Percentiles rank a stretch among this genome's conserved stretches.
These are phyloP conservation scores for Gymnothorax javanicus DNA, from an alignment of 2,797 vertebrate species.

Conservation along the genomic window DNA sequence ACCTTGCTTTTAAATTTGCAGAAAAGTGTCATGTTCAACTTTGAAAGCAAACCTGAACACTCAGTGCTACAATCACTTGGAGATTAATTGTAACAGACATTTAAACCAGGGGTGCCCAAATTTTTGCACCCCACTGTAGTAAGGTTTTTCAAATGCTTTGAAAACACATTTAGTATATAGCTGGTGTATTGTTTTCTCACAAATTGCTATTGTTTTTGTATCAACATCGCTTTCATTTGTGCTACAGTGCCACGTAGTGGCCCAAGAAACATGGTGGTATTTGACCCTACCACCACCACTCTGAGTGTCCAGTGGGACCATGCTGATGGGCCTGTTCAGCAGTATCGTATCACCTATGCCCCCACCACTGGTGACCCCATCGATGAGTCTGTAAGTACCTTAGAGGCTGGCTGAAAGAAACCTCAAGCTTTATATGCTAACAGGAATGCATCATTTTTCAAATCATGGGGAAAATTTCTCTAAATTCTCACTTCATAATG, in stretches of 20 bases:
- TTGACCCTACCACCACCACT: slow-evolving; percentile 88
- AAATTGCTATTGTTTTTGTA: neutral
- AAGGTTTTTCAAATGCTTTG: neutral
- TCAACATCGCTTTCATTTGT: neutral
- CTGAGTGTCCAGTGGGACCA: slow-evolving; percentile 95
- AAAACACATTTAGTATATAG: neutral
- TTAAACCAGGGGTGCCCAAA: too few relatives aligned
- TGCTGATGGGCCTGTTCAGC: slow-evolving; percentile 87
- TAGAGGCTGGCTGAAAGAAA: neutral
- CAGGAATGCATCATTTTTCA: neutral
- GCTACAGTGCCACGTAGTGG: slow-evolving; percentile 86
- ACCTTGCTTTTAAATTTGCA: too few relatives aligned
- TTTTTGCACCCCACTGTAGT: too few relatives aligned
- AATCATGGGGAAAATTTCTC: neutral
- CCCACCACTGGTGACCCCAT: slow-evolving; percentile 91
- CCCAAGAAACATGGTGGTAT: slow-evolving; percentile 88
- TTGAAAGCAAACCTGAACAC: too few relatives aligned
- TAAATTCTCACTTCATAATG: neutral
- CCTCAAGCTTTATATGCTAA: neutral
- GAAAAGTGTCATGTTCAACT: too few relatives aligned
- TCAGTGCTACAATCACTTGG: too few relatives aligned
- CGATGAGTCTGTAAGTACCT: slow-evolving; percentile 87
- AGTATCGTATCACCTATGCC: slow-evolving; percentile 92
- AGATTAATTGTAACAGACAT: too few relatives aligned
- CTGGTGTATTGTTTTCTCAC: neutral